Base-by-base conservation (phyloP, 2,113 vertebrate species). In the Laterallus jamaicensis region DNA sequence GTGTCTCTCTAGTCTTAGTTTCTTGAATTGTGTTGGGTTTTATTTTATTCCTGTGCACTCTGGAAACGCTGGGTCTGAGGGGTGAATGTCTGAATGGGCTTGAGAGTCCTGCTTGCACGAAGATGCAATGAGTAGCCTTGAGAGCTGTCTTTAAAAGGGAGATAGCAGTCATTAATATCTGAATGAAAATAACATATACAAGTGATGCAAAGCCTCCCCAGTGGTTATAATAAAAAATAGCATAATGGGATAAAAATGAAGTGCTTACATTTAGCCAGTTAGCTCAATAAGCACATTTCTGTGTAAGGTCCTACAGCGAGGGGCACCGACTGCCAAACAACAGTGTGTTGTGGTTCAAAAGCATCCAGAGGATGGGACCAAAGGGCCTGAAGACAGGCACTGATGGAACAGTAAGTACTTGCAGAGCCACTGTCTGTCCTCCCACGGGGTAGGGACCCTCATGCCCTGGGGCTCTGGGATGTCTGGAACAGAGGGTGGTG, bases 391-490 rank as follows among this genome's bases (percentile, higher is more conserved):
- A 5, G 10, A 10, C 0, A 3, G n/a, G 24, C 29, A 16, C 5
- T 9, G n/a, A 7, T 19, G 56, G 56, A 18, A 9, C 4, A 22
- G 6, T 2, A 44, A 69, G 8, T 13, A 8, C 58, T 47, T 5
- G 40, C 76, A 35, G 73, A 11, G 52, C 32, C 56, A 26, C 1
- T 70, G 17, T 26, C 18, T 3, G 1, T 15, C 20, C 8, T 5
- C 6, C 22, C 55, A 8, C 1, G 3, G 78, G 39, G 44, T 54
- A 79, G n/a, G 62, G 42, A 39, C 21, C 44, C 24, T 22, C 56
- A 2, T 5, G 5, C 4, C 52, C 11, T 0, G 1, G 5, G 14
- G 49, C 14, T 14, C 63, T 25, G 47, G 28, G 21, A 2, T 6
- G 52, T 20, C 49, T 59, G 17, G 13, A n/a, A 44, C 25, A 37